These are phyloP conservation scores for Eunapius fragilis DNA, from an alignment of 37 sponge, comb jelly and placozoan genomes.

Conservation along the genomic window DNA sequence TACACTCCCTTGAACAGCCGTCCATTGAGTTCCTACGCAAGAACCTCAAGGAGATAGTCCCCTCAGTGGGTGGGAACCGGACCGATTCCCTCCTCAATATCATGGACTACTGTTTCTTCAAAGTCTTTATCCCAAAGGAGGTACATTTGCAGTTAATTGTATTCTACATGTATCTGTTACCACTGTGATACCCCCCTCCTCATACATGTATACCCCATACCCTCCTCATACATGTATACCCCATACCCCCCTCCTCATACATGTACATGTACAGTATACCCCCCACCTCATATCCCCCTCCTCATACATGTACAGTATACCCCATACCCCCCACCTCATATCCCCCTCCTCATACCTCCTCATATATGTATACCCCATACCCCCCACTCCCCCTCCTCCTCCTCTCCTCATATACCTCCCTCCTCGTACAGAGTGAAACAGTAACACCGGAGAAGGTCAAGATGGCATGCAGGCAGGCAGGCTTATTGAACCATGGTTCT, in stretches of 20 bases:
- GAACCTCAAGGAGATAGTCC: constrained; percentile 85
- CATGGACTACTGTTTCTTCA: constrained; percentile 97
- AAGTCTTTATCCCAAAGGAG: constrained; percentile 83
- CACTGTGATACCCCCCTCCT: no score
- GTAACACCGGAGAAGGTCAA: constrained; percentile 58
- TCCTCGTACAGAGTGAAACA: constrained; percentile 30
- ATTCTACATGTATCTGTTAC: not conserved
- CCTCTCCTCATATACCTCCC: no score
- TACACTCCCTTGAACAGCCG: constrained; percentile 36
- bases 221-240: no score
- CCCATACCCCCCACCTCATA: no score
- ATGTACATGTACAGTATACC: no score
- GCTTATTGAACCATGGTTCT: constrained; percentile 96
- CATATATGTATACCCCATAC: no score
- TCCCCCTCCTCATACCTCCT: no score
- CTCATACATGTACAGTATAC: no score
- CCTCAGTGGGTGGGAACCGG: constrained; percentile 92
- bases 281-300: no score
- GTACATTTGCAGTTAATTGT: constrained; percentile 15
- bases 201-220: no score
- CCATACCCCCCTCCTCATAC: no score
- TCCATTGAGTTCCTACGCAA: constrained; percentile 78
- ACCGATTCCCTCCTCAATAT: constrained; percentile 82
- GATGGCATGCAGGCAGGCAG: constrained; percentile 48
- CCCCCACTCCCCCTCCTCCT: no score